Evolutionary conservation across 2,797 vertebrate genomes (phyloP).

Genomic region (Acrocephalus scirpaceus): DNA sequence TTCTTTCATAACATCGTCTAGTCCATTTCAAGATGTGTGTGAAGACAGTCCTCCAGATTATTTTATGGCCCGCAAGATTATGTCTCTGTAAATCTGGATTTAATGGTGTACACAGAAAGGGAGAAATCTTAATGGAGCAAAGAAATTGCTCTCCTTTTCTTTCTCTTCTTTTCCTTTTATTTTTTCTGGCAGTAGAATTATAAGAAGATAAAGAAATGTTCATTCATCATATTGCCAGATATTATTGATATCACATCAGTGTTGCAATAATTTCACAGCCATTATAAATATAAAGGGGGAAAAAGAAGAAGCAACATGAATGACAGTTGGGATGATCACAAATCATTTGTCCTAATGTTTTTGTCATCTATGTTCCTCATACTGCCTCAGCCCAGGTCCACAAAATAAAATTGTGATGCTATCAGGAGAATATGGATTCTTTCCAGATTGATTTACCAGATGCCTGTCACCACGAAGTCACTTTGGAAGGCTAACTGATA

Average conservation of each 20-base stretch:
- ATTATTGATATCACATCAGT: neutral
- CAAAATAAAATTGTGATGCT: slow-evolving; percentile 6
- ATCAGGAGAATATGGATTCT: slow-evolving; percentile 5
- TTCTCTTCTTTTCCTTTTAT: neutral
- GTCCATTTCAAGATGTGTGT: neutral
- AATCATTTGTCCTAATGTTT: neutral
- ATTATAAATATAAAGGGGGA: neutral
- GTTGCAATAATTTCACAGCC: neutral
- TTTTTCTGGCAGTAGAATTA: neutral
- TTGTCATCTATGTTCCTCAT: neutral
- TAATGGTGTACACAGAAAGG: neutral
- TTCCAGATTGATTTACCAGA: slow-evolving; percentile 28
- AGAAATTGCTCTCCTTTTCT: neutral
- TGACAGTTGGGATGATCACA: neutral
- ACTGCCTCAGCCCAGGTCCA: neutral
- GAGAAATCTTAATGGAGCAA: neutral
- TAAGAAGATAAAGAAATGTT: neutral
- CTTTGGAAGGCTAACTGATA: slow-evolving; percentile 31
- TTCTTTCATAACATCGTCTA: neutral
- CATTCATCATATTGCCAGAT: neutral
- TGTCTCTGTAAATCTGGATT: neutral
- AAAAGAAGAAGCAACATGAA: neutral
- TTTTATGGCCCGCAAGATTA: neutral
- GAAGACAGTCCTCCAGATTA: neutral
- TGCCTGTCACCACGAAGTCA: slow-evolving; percentile 13